Conservation (phyloP, 2,797 vertebrate species). For the Sebastes matsubarae region DNA sequence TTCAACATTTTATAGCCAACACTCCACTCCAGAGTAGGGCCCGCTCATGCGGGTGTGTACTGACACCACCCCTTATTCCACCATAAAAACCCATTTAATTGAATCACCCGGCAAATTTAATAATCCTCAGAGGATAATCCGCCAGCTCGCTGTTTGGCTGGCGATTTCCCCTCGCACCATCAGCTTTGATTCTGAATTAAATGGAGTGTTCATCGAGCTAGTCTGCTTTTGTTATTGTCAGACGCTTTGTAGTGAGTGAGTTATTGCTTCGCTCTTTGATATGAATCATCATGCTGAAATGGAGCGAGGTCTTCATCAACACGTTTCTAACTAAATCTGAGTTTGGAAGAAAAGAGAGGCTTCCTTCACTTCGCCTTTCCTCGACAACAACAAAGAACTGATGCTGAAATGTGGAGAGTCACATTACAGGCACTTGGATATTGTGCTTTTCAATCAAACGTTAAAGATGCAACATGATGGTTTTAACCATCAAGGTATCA, state of each 20-base stretch:
- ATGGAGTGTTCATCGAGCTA: constrained; percentile 44
- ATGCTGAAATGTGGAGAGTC: not conserved
- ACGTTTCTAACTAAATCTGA: not conserved
- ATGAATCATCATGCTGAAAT: constrained; percentile 4
- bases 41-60: constrained; percentile 23
- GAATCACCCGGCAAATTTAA: constrained; percentile 65
- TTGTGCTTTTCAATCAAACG: not conserved
- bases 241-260: not conserved
- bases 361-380: not conserved
- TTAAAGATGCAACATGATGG: not conserved
- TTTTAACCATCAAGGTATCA: not conserved
- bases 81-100: constrained; percentile 51
- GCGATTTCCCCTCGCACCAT: constrained; percentile 44
- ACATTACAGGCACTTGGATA: not conserved
- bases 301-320: not conserved
- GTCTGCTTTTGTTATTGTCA: constrained; percentile 38
- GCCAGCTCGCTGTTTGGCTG: constrained; percentile 25
- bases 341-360: not conserved
- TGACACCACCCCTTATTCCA: constrained; percentile 21
- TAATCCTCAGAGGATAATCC: constrained; percentile 66
- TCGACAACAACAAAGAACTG: not conserved
- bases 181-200: constrained; percentile 54
- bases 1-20: constrained; percentile 31
- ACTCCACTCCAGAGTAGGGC: constrained; percentile 33
- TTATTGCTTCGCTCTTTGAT: constrained; percentile 23